phyloP scores from a whole-genome alignment of 2,888 invertebrate genomes.

The Dasysyrphus tricinctus region DNA sequence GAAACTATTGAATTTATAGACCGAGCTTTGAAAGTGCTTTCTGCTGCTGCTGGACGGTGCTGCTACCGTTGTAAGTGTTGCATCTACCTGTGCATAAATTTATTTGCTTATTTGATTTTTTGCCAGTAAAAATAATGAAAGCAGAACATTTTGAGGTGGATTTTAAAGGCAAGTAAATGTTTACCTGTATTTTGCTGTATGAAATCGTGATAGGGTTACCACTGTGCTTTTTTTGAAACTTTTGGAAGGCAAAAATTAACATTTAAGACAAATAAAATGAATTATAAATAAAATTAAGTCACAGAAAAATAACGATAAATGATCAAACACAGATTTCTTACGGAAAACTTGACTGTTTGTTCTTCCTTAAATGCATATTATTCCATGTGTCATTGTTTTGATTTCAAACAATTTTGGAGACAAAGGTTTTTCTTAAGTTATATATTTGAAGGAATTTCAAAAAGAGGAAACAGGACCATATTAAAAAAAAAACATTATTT shows the following conservation, averaged over 20 bases:
- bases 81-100: neutral
- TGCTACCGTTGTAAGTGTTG: neutral
- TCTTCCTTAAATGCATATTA: too few relatives aligned
- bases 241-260: too few relatives aligned
- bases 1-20: conserved; percentile 24
- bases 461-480: too few relatives aligned
- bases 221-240: neutral
- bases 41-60: neutral
- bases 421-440: too few relatives aligned
- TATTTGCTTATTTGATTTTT: conserved; percentile 13
- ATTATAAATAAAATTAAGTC: neutral
- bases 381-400: too few relatives aligned
- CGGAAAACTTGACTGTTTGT: too few relatives aligned
- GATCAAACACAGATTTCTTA: too few relatives aligned
- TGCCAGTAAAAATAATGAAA: conserved; percentile 12
- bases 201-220: neutral
- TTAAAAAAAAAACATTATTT: too few relatives aligned
- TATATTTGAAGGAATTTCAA: too few relatives aligned
- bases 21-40: neutral
- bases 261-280: too few relatives aligned
- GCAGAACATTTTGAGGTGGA: neutral
- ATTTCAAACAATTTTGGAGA: too few relatives aligned
- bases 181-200: neutral
- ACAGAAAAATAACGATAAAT: too few relatives aligned
- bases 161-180: neutral